Percentiles rank a stretch among this genome's conserved stretches.
These are phyloP conservation scores for Propithecus coquereli DNA, from an alignment of 2,113 vertebrate genomes.

Conservation along the genomic window DNA sequence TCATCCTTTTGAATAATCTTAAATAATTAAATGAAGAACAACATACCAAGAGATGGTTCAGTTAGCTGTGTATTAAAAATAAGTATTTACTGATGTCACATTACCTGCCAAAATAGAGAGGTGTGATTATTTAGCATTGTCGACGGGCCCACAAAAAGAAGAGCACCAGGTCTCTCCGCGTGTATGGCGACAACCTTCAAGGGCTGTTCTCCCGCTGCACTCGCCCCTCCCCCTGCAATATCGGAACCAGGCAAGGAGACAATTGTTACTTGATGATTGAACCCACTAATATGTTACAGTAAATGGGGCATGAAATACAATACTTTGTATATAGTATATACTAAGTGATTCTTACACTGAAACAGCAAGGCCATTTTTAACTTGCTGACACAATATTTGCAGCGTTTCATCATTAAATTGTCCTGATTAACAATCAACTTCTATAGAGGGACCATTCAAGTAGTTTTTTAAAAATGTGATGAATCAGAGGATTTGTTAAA, in stretches of 20 bases:
- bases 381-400: slow-evolving; percentile 76
- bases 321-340: slow-evolving; percentile 74
- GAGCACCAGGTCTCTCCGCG: not conserved
- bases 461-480: not conserved
- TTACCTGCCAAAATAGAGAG: not conserved
- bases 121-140: not conserved
- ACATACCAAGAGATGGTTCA: not conserved
- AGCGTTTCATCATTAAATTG: slow-evolving; percentile 63
- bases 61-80: not conserved
- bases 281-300: slow-evolving; percentile 82
- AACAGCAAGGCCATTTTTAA: slow-evolving; percentile 82
- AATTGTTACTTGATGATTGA: slow-evolving; percentile 82
- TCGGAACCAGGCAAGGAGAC: slow-evolving; percentile 48
- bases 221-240: not conserved
- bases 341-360: slow-evolving; percentile 78
- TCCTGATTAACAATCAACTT: slow-evolving; percentile 66
- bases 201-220: rapidly evolving
- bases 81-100: not conserved
- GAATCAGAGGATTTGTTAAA: not conserved
- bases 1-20: not conserved
- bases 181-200: not conserved
- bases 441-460: not conserved
- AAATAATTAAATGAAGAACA: not conserved
- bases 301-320: slow-evolving; percentile 84
- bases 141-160: not conserved